phyloP scores from a whole-genome alignment of 2,797 vertebrate species.

The Tiaroga cobitis region DNA sequence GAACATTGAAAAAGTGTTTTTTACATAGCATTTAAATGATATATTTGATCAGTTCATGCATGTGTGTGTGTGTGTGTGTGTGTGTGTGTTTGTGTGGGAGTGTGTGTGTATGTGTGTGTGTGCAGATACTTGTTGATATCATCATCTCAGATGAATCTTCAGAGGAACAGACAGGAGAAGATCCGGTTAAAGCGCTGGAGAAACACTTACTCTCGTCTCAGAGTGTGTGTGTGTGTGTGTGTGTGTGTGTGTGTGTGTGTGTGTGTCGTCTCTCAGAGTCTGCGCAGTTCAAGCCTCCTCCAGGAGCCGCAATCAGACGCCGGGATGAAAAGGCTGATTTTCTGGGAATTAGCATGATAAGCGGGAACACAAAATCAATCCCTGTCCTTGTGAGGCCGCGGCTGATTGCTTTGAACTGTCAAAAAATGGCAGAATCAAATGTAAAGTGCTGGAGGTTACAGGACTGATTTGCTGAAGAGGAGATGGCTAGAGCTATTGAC shows the following conservation, averaged over 20 bases:
- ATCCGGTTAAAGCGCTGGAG: constrained; percentile 34
- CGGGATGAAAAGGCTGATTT: constrained; percentile 99
- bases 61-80: neutral
- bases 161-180: constrained; percentile 72
- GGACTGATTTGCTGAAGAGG: constrained; percentile 99
- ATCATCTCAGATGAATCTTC: constrained; percentile 31
- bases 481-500: constrained; percentile 99
- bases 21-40: no score
- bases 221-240: no score
- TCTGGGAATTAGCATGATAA: constrained; percentile 99
- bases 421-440: constrained; percentile 99
- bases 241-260: no score
- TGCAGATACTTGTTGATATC: constrained; percentile 38
- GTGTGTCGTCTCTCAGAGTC: constrained; percentile 75
- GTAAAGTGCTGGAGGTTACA: constrained; percentile 99
- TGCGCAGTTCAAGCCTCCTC: constrained; percentile 93
- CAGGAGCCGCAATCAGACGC: constrained; percentile 99
- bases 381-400: constrained; percentile 97
- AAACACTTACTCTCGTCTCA: constrained; percentile 6
- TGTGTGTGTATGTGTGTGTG: constrained; percentile 12
- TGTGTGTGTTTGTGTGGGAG: no score
- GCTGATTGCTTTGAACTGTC: constrained; percentile 99
- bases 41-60: no score
- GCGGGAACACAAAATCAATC: constrained; percentile 99
- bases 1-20: no score